Percentiles rank a stretch among this genome's conserved stretches.
phyloP scores from a whole-genome alignment of 2,113 vertebrate genomes.

The Bufo gargarizans region DNA sequence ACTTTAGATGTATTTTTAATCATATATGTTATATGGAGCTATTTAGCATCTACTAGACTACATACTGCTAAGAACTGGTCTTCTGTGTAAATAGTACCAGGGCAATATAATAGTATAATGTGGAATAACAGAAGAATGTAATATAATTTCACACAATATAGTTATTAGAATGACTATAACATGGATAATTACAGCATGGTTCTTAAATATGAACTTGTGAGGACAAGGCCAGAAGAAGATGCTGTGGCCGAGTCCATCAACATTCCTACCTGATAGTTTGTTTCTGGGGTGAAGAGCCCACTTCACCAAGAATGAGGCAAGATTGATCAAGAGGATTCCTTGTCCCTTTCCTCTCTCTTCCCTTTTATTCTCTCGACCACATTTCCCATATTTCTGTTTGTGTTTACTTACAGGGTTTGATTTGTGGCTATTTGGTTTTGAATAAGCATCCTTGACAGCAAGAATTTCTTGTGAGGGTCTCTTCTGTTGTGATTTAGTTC shows the following conservation, averaged over 20 bases:
- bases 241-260: slow-evolving; percentile 69
- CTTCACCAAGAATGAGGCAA: slow-evolving; percentile 64
- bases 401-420: slow-evolving; percentile 87
- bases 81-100: too few species aligned
- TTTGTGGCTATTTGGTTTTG: slow-evolving; percentile 85
- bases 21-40: neutral
- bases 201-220: slow-evolving; percentile 69
- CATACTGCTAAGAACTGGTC: neutral
- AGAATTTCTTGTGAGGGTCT: slow-evolving; percentile 84
- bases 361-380: slow-evolving; percentile 64
- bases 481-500: slow-evolving; percentile 89
- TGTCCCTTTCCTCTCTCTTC: slow-evolving; percentile 51
- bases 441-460: slow-evolving; percentile 85
- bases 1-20: neutral
- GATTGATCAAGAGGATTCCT: slow-evolving; percentile 68
- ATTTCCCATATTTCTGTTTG: slow-evolving; percentile 88
- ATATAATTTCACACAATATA: neutral
- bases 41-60: too few species aligned
- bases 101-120: neutral
- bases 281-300: slow-evolving; percentile 69
- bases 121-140: neutral
- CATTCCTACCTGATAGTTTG: slow-evolving; percentile 73
- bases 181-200: slow-evolving; percentile 58
- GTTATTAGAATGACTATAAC: neutral
- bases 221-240: slow-evolving; percentile 67